These are phyloP conservation scores for Ctenopoma multispine DNA, from an alignment of 2,797 vertebrate species.

Conservation along the genomic window DNA sequence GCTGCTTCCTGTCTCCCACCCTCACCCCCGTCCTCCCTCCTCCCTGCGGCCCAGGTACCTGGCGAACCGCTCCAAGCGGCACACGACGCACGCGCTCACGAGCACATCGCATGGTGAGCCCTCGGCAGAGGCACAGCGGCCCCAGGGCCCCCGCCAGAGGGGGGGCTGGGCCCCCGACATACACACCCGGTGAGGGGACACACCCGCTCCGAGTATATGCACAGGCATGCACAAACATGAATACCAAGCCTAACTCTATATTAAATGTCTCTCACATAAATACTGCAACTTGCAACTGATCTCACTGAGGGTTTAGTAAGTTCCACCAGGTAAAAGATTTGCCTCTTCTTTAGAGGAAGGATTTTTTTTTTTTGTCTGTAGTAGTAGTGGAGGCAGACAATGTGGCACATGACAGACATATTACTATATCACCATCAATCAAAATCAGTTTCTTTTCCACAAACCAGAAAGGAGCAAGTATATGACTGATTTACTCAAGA, in stretches of 20 bases:
- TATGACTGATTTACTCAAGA: slow-evolving; percentile 10
- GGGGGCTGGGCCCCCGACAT: slow-evolving; percentile 91
- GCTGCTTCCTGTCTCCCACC: slow-evolving; percentile 87
- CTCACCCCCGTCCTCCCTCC: slow-evolving; percentile 75
- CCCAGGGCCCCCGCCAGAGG: slow-evolving; percentile 94
- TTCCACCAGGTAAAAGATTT: slow-evolving; percentile 5
- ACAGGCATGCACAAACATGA: slow-evolving; percentile 56
- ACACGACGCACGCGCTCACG: slow-evolving; percentile 94
- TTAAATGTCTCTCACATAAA: not conserved
- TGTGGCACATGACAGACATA: slow-evolving; percentile 12
- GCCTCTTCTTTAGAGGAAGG: slow-evolving; percentile 12
- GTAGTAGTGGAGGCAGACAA: slow-evolving; percentile 9
- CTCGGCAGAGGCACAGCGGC: slow-evolving; percentile 93
- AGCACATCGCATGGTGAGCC: slow-evolving; percentile 94
- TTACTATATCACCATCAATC: slow-evolving; percentile 18
- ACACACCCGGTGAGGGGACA: slow-evolving; percentile 96
- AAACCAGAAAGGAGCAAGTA: slow-evolving; percentile 37
- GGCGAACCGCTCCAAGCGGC: slow-evolving; percentile 99
- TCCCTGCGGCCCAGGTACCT: slow-evolving; percentile 96
- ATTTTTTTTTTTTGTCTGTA: not conserved
- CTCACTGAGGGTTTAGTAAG: slow-evolving; percentile 15
- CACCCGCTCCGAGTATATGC: slow-evolving; percentile 67
- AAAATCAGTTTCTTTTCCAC: slow-evolving; percentile 11
- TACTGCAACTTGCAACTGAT: not conserved
- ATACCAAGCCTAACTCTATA: slow-evolving; percentile 8